Evolutionary conservation across 2,113 vertebrate genomes (phyloP), one percentile per base, ranked within the genome.

Genomic region (Serinus canaria): DNA sequence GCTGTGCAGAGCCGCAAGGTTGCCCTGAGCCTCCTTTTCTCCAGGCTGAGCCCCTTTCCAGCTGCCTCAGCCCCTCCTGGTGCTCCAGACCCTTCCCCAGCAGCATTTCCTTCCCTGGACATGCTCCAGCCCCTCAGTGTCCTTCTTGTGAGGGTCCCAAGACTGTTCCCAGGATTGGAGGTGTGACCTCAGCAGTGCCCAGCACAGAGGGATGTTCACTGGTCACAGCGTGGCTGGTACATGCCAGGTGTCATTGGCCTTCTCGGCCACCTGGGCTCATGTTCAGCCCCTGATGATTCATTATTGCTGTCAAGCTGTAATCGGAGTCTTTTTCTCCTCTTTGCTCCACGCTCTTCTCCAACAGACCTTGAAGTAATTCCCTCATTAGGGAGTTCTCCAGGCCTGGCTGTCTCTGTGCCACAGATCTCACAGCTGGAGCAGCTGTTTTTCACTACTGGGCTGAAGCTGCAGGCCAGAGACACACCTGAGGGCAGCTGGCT

Each of bases 61-160:
- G 39, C 15, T 78, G 55, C 47, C 64, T 47, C 56, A 47, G 84
- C 1, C 0, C 0, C 28, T 62, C 28, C 53, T 55, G 30, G 52
- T 19, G 12, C 53, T 14, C 53, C 53, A 56, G 53, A 0, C 53
- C 31, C 50, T 50, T 63, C 35, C 24, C 12, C 67, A 50, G 37
- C 67, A 37, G 43, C 0, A 0, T 12, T 66, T 31, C 44, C 27
- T 37, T 27, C 35, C 3, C 43, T 64, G 76, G 35, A 64, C 22
- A 10, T 0, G 0, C 33, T 68, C 23, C 28, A 60, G 20, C 13
- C 7, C 23, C 53, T 24, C 62, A 8, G 1, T 13, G 20, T 67
- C 44, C 44, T 7, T 23, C 18, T 11, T n/a, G 9, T 55, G 41
- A 55, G 63, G 25, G 22, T 25, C 21, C 15, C 49, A 63, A 12